phyloP scores from a whole-genome alignment of 2,113 vertebrate species.

The Murina feae region DNA sequence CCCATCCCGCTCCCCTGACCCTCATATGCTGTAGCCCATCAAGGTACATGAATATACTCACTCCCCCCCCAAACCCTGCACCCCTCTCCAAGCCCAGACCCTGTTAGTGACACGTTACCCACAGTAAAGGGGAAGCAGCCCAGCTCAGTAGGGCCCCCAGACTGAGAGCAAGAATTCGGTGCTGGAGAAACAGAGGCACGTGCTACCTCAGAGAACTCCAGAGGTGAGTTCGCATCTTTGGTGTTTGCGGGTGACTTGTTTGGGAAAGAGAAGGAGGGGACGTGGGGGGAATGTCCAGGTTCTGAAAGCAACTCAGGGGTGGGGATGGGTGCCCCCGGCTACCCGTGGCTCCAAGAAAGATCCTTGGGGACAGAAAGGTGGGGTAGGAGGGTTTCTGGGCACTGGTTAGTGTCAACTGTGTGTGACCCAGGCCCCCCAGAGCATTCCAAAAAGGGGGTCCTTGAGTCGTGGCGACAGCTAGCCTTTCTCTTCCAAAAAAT shows the following conservation, averaged over 20 bases:
- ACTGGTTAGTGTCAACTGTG: neutral
- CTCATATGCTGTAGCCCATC: rapidly evolving
- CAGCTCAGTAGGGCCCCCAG: rapidly evolving
- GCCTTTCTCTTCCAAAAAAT: neutral
- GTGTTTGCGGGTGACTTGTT: neutral
- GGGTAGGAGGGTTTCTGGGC: too few species aligned
- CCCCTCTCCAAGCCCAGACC: neutral
- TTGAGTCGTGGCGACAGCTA: neutral
- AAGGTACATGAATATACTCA: rapidly evolving
- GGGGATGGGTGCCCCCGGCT: neutral
- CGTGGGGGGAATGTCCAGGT: neutral
- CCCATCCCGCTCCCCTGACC: neutral
- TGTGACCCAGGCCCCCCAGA: neutral
- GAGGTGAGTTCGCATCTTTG: neutral
- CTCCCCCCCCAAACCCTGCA: rapidly evolving
- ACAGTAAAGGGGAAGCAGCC: neutral
- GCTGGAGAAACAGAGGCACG: neutral
- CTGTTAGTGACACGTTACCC: rapidly evolving
- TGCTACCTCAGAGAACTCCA: neutral
- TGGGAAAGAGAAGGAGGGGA: neutral
- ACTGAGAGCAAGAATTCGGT: neutral
- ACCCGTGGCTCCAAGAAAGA: neutral
- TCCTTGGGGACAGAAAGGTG: neutral
- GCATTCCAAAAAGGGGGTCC: neutral
- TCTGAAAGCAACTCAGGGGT: neutral